Percentiles rank a stretch among this genome's conserved stretches.
Evolutionary conservation across 2,888 invertebrate species (phyloP).

Genomic region (Formica aserva): DNA sequence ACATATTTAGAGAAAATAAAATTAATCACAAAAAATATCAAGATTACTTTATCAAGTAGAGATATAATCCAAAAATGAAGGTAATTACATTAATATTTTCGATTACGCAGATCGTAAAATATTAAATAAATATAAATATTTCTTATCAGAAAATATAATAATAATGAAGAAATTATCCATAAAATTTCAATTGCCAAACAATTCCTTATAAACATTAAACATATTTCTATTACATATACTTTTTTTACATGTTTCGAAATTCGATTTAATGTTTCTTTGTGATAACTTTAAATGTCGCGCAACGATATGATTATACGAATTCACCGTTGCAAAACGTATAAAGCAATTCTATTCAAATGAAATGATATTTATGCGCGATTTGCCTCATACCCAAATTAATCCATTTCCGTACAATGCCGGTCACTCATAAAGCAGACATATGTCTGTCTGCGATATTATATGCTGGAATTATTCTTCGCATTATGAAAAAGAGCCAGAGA

Average conservation of each 20-base stretch:
- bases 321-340: slow-evolving; percentile 20
- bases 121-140: slow-evolving; percentile 18
- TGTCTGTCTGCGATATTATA: slow-evolving; percentile 31
- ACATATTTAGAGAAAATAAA: neutral
- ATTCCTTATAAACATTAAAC: neutral
- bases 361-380: slow-evolving; percentile 49
- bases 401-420: slow-evolving; percentile 59
- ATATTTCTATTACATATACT: neutral
- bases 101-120: neutral
- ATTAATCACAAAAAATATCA: slow-evolving; percentile 16
- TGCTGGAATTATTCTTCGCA: slow-evolving; percentile 65
- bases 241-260: neutral
- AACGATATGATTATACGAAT: slow-evolving; percentile 14
- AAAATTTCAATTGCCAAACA: neutral
- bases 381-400: slow-evolving; percentile 59
- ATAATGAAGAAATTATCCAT: neutral
- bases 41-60: neutral
- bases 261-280: neutral
- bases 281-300: slow-evolving; percentile 25
- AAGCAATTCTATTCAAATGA: slow-evolving; percentile 41
- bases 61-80: neutral
- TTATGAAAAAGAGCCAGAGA: slow-evolving; percentile 37
- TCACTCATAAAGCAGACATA: slow-evolving; percentile 60
- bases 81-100: slow-evolving; percentile 1
- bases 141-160: neutral